Evolutionary conservation across 2,888 invertebrate genomes (phyloP).

Genomic region (Clistopyga incitator): DNA sequence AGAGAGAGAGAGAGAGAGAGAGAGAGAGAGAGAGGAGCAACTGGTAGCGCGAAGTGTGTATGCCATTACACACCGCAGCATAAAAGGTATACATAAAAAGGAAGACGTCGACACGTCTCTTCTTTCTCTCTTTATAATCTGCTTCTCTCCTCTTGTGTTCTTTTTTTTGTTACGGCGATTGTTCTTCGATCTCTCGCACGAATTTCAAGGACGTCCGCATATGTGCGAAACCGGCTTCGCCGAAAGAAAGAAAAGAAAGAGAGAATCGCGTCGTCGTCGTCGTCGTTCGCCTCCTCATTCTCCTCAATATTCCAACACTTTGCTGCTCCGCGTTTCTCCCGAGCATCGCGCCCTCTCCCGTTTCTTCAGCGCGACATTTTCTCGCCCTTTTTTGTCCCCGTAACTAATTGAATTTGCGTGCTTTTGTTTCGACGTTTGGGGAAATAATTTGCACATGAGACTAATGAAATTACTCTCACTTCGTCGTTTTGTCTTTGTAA

Average conservation of each 20-base stretch:
- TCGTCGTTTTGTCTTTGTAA: no score
- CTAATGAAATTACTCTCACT: no score
- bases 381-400: not conserved
- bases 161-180: conserved; percentile 71
- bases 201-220: conserved; percentile 83
- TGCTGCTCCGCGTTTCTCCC: not conserved
- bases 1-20: not conserved
- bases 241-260: conserved; percentile 28
- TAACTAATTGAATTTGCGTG: not conserved
- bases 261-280: conserved; percentile 45
- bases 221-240: conserved; percentile 79
- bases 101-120: conserved; percentile 26
- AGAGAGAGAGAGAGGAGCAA: not conserved
- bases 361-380: conserved; percentile 36
- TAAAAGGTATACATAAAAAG: not conserved
- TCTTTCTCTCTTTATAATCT: conserved; percentile 17
- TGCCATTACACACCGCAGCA: conserved; percentile 10
- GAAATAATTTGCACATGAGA: no score
- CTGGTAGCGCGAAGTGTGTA: not conserved
- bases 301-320: conserved; percentile 22
- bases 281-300: conserved; percentile 41
- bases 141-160: no score
- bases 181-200: conserved; percentile 81
- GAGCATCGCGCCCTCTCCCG: conserved; percentile 19
- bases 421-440: no score